Evolutionary conservation across 1,140 invertebrate genomes (phyloP).

Genomic region (Drosophila yakuba): DNA sequence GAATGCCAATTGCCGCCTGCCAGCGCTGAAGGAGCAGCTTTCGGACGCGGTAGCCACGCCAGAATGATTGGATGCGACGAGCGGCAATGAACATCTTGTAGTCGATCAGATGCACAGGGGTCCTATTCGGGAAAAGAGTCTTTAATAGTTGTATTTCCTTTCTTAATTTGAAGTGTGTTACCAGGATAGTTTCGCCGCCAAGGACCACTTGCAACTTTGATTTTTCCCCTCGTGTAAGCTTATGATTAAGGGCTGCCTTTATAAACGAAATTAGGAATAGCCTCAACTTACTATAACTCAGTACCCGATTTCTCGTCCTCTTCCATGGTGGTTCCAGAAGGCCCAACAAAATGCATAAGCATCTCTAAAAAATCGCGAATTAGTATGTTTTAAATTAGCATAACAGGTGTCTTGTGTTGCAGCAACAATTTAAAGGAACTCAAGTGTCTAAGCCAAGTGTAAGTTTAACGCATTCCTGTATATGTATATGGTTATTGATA

Average conservation of each 20-base stretch:
- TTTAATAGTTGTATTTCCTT: not conserved
- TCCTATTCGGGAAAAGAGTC: conserved; percentile 11
- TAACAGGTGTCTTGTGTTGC: conserved; percentile 22
- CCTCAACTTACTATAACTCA: conserved; percentile 3
- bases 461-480: conserved; percentile 13
- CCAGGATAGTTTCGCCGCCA: conserved; percentile 1
- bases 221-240: not conserved
- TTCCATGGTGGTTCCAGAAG: no score
- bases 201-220: not conserved
- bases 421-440: conserved; percentile 23
- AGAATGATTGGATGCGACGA: conserved; percentile 45
- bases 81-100: conserved; percentile 61
- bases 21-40: not conserved
- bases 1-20: conserved; percentile 46
- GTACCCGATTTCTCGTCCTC: not conserved
- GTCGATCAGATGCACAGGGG: conserved; percentile 33
- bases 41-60: conserved; percentile 26
- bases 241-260: not conserved
- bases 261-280: not conserved
- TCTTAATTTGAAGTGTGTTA: not conserved
- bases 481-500: not conserved
- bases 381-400: not conserved
- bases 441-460: not conserved
- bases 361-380: not conserved
- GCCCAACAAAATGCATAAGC: not conserved